Percentiles rank a stretch among this genome's conserved stretches.
These are phyloP conservation scores for Microtus oregoni DNA, from an alignment of 2,113 vertebrate species.

Conservation along the genomic window DNA sequence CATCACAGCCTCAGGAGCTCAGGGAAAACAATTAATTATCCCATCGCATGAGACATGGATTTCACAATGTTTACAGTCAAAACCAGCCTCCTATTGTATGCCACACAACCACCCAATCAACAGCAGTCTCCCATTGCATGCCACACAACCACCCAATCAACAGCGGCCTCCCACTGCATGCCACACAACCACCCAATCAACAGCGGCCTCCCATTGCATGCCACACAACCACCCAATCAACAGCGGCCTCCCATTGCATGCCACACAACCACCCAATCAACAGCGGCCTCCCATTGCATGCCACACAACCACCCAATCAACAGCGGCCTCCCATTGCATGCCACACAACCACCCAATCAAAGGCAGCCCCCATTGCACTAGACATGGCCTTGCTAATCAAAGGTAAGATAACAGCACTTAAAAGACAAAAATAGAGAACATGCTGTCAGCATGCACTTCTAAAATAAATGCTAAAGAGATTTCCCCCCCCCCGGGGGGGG, in stretches of 20 bases:
- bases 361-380: too few relatives aligned
- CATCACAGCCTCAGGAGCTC: background rate
- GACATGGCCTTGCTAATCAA: background rate
- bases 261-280: background rate
- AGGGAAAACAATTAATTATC: background rate
- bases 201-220: too few relatives aligned
- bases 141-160: too few relatives aligned
- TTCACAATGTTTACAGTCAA: background rate
- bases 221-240: too few relatives aligned
- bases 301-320: background rate
- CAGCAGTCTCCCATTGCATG: too few relatives aligned
- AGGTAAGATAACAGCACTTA: background rate
- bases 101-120: too few relatives aligned
- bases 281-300: background rate
- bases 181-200: too few relatives aligned
- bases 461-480: background rate
- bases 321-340: background rate
- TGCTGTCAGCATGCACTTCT: background rate
- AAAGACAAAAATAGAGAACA: background rate
- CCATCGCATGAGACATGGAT: background rate
- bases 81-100: background rate
- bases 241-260: too few relatives aligned
- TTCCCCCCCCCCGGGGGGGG: too few relatives aligned
- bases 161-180: too few relatives aligned
- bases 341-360: too few relatives aligned